Conservation (phyloP, 2,113 vertebrate genomes). For the Panthera uncia region DNA sequence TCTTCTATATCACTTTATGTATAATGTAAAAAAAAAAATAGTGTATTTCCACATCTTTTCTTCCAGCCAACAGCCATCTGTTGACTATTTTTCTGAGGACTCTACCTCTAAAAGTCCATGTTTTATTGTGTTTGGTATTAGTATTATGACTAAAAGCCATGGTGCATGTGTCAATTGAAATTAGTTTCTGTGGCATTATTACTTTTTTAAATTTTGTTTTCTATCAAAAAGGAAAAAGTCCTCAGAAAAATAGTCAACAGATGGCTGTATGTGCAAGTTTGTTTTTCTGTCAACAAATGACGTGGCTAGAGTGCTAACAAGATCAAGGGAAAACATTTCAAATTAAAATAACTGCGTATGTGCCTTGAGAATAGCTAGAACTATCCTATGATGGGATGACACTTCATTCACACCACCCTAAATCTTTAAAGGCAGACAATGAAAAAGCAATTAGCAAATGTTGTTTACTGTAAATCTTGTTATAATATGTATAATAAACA, state of each 20-base stretch:
- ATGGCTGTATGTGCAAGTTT: not conserved
- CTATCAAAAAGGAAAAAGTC: not conserved
- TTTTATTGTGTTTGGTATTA: not conserved
- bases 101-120: not conserved
- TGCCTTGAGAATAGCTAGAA: not conserved
- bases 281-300: not conserved
- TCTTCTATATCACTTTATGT: not conserved
- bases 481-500: not conserved
- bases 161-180: not conserved
- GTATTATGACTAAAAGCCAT: not conserved
- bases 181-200: not conserved
- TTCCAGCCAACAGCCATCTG: not conserved
- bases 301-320: not conserved
- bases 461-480: not conserved
- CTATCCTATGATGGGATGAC: not conserved
- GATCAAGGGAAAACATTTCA: not conserved
- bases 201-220: not conserved
- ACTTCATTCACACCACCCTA: not conserved
- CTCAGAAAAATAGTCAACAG: not conserved
- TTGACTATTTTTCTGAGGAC: no score
- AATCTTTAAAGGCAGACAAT: not conserved
- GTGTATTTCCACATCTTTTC: not conserved
- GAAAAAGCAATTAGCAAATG: not conserved
- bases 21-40: not conserved
- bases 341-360: not conserved